These are phyloP conservation scores for Dendrolimus houi DNA, from an alignment of 2,888 invertebrate genomes.

Conservation along the genomic window DNA sequence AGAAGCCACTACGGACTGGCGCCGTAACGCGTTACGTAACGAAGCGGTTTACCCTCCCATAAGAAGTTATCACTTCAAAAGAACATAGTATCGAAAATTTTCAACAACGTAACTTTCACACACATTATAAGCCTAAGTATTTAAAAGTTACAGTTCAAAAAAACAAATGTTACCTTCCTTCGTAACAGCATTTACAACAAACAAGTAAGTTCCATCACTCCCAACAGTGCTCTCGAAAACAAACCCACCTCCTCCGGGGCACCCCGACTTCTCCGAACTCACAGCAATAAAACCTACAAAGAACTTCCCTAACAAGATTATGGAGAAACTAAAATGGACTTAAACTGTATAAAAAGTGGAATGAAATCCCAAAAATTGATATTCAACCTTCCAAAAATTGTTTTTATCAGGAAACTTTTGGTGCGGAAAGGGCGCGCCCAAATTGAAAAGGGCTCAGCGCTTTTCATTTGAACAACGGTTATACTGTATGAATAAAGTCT, in stretches of 20 bases:
- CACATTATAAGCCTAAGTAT: too few relatives aligned
- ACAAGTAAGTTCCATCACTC: not conserved
- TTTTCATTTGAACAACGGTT: not conserved
- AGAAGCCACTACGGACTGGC: too few relatives aligned
- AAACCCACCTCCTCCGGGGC: not conserved
- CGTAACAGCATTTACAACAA: not conserved
- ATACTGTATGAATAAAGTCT: not conserved
- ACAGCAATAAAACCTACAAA: not conserved
- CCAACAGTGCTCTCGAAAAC: not conserved
- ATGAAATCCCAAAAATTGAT: not conserved
- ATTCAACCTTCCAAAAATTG: not conserved
- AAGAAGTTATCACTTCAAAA: too few relatives aligned
- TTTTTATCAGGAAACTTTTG: not conserved
- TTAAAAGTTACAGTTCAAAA: not conserved
- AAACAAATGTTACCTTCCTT: not conserved
- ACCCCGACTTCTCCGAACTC: not conserved
- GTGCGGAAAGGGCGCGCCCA: not conserved
- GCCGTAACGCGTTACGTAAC: too few relatives aligned
- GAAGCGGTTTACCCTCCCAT: too few relatives aligned
- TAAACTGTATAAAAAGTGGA: not conserved
- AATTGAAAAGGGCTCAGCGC: not conserved
- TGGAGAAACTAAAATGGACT: not conserved
- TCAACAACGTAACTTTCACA: too few relatives aligned
- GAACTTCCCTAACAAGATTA: not conserved
- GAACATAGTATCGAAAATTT: too few relatives aligned